Evolutionary conservation across 2,797 vertebrate genomes (phyloP).

Genomic region (Hoplostethus atlanticus): DNA sequence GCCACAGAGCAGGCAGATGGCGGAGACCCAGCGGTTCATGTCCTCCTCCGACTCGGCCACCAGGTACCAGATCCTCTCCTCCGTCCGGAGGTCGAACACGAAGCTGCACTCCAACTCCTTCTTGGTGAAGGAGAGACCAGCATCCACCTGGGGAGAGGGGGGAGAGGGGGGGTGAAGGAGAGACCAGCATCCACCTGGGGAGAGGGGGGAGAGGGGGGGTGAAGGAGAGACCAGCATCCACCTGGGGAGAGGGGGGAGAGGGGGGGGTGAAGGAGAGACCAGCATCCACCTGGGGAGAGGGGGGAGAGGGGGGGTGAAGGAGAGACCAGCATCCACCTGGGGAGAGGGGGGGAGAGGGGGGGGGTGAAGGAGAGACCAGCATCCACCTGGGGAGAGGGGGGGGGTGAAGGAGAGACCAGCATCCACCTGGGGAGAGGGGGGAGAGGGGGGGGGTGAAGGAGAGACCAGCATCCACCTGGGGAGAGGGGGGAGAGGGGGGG

Average conservation of each 20-base stretch:
- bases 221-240: no score
- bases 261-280: no score
- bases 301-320: no score
- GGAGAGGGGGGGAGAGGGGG: no score
- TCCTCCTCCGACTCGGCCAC: slow-evolving; percentile 94
- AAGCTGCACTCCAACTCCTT: slow-evolving; percentile 94
- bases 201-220: background rate
- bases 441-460: background rate
- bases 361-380: no score
- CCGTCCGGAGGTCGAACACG: slow-evolving; percentile 93
- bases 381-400: no score
- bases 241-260: no score
- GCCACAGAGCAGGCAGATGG: slow-evolving; percentile 94
- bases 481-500: background rate
- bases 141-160: slow-evolving; percentile 86
- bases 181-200: background rate
- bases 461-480: background rate
- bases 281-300: no score
- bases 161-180: background rate
- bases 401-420: slow-evolving; percentile 58
- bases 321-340: no score
- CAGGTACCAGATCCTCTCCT: slow-evolving; percentile 93
- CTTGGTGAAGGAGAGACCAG: slow-evolving; percentile 92
- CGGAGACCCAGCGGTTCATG: slow-evolving; percentile 96
- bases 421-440: no score